phyloP scores from a whole-genome alignment of 1,140 invertebrate species.

The Drosophila tsacasi region DNA sequence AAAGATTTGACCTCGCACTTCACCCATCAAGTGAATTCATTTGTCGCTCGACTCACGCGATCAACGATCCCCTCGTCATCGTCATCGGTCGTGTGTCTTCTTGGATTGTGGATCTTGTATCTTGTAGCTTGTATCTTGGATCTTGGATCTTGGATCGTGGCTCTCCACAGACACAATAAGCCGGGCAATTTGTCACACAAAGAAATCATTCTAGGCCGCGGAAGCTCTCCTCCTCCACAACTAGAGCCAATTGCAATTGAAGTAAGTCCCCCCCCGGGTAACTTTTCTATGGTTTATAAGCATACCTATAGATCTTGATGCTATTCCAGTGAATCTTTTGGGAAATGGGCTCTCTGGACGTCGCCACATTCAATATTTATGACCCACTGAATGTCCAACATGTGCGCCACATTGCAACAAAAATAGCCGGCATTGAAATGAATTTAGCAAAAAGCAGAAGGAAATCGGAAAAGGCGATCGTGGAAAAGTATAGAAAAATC shows the following conservation, averaged over 20 bases:
- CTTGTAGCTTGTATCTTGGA: conserved; percentile 5
- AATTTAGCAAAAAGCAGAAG: conserved; percentile 50
- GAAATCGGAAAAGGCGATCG: conserved; percentile 25
- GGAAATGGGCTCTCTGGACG: conserved; percentile 12
- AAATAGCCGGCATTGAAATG: conserved; percentile 78
- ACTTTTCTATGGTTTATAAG: not conserved
- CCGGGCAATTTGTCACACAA: conserved; percentile 75
- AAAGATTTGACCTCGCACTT: conserved; percentile 83
- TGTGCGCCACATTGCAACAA: conserved; percentile 46
- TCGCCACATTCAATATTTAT: conserved; percentile 50
- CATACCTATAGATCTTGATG: not conserved
- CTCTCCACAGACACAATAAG: conserved; percentile 11
- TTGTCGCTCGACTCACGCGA: conserved; percentile 45
- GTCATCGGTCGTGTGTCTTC: conserved; percentile 36
- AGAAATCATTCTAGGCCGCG: conserved; percentile 72
- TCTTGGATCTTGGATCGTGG: conserved; percentile 13
- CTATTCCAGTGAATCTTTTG: conserved; percentile 17
- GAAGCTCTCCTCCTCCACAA: conserved; percentile 42
- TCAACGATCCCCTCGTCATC: conserved; percentile 32
- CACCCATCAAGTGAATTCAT: conserved; percentile 82
- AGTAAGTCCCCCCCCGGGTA: conserved; percentile 36
- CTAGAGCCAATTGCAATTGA: conserved; percentile 55
- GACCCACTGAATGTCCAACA: conserved; percentile 50
- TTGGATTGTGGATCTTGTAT: conserved; percentile 10
- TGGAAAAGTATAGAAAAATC: conserved; percentile 23